Conservation (phyloP, 2,888 invertebrate species). For the Ariolimax columbianus region DNA sequence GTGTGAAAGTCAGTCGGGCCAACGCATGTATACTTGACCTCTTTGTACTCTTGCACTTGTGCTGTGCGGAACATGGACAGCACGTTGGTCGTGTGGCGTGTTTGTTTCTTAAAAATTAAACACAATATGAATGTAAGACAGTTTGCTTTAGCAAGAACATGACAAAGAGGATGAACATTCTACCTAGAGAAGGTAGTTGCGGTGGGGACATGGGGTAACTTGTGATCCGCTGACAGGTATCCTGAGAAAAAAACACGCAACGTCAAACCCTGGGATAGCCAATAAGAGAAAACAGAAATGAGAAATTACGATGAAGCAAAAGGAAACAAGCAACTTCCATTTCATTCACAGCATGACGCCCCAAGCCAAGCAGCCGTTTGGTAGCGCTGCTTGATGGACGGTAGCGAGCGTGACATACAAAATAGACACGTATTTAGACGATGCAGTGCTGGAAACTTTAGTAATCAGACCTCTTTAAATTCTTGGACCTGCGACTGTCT, state of each 20-base stretch:
- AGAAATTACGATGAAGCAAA: slow-evolving; percentile 19
- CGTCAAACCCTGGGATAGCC: background rate
- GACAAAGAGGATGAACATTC: background rate
- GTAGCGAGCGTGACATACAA: slow-evolving; percentile 27
- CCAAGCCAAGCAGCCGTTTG: background rate
- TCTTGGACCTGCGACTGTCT: slow-evolving; percentile 81
- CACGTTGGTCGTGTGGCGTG: slow-evolving; percentile 80
- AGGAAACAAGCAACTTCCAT: slow-evolving; percentile 18
- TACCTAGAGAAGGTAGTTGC: background rate
- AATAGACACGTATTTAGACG: slow-evolving; percentile 28
- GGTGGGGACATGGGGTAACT: background rate
- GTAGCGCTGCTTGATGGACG: slow-evolving; percentile 4
- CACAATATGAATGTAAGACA: background rate
- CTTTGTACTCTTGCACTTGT: slow-evolving; percentile 82
- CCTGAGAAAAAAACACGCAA: background rate
- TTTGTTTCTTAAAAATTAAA: slow-evolving; percentile 59
- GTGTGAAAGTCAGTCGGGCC: background rate
- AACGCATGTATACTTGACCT: slow-evolving; percentile 70
- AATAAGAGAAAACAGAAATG: background rate
- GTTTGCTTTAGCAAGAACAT: background rate
- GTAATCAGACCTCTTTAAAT: slow-evolving; percentile 80
- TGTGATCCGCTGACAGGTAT: background rate
- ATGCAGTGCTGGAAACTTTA: slow-evolving; percentile 36
- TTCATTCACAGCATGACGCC: slow-evolving; percentile 28
- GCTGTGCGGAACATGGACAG: slow-evolving; percentile 81